Evolutionary conservation across 2,797 vertebrate species (phyloP).

Genomic region (Ctenochaetus hawaiiensis): DNA sequence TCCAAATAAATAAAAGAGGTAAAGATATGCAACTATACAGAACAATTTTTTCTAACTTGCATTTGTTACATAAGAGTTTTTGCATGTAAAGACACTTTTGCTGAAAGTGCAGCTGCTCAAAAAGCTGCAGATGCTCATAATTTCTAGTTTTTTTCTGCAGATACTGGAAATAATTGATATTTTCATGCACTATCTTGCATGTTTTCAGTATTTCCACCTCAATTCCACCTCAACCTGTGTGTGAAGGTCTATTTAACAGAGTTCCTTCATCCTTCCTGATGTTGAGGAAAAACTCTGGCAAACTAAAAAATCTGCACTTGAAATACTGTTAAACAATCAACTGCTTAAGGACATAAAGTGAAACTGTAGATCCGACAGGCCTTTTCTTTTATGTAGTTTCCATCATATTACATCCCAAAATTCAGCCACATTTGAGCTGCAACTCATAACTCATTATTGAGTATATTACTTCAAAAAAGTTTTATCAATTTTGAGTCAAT

Average conservation of each 20-base stretch:
- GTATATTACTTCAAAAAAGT: too few relatives aligned
- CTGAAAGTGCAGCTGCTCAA: neutral
- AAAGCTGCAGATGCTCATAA: neutral
- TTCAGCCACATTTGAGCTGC: neutral
- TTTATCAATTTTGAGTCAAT: neutral
- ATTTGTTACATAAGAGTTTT: neutral
- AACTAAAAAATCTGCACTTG: neutral
- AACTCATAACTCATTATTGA: neutral
- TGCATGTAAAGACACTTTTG: neutral
- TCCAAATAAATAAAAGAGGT: neutral
- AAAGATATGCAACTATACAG: neutral
- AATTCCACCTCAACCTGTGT: neutral
- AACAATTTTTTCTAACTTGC: neutral
- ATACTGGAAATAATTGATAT: neutral
- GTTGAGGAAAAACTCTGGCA: neutral
- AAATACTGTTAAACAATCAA: neutral
- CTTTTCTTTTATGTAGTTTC: neutral
- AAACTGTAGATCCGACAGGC: neutral
- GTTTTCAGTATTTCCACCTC: neutral
- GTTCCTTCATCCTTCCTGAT: neutral
- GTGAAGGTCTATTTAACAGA: neutral
- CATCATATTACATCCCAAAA: neutral
- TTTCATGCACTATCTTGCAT: neutral
- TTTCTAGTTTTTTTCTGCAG: neutral
- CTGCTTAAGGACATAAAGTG: too few relatives aligned